Percentiles rank a stretch among this genome's conserved stretches.
Evolutionary conservation across 2,888 invertebrate genomes (phyloP).

Genomic region (Bimastos eiseni): DNA sequence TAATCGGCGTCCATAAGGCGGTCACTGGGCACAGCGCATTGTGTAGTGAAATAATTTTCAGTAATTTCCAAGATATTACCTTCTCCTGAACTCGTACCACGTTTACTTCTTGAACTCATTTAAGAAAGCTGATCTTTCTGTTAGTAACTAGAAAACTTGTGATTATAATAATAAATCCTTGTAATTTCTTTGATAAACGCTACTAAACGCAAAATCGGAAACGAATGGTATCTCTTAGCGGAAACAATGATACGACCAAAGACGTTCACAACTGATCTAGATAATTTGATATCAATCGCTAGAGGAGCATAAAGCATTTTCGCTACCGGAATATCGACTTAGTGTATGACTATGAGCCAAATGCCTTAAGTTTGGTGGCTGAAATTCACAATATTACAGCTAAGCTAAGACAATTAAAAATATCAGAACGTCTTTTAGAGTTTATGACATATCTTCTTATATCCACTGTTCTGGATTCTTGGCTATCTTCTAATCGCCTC

Average conservation of each 20-base stretch:
- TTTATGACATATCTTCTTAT: too few species aligned
- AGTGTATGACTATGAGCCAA: too few species aligned
- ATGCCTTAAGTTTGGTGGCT: too few species aligned
- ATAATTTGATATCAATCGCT: too few species aligned
- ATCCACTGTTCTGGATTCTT: too few species aligned
- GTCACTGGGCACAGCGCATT: neutral
- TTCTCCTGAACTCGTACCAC: neutral
- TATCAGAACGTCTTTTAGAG: too few species aligned
- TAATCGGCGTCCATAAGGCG: neutral
- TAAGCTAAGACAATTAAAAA: too few species aligned
- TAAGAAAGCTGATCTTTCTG: neutral
- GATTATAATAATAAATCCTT: conserved; percentile 6
- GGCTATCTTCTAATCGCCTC: too few species aligned
- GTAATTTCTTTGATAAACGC: conserved; percentile 5
- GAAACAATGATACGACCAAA: neutral
- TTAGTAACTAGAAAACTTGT: neutral
- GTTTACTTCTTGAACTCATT: conserved; percentile 20
- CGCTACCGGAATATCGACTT: too few species aligned
- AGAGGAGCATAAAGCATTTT: too few species aligned
- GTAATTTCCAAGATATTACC: neutral
- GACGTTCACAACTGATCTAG: neutral
- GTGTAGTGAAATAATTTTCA: neutral
- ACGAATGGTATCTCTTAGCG: neutral
- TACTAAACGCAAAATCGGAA: neutral
- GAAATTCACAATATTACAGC: too few species aligned